A percentile compares a stretch with the other conserved stretches of the same genome.
Evolutionary conservation across 1,140 invertebrate genomes (phyloP).

Genomic region (Linepithema humile): DNA sequence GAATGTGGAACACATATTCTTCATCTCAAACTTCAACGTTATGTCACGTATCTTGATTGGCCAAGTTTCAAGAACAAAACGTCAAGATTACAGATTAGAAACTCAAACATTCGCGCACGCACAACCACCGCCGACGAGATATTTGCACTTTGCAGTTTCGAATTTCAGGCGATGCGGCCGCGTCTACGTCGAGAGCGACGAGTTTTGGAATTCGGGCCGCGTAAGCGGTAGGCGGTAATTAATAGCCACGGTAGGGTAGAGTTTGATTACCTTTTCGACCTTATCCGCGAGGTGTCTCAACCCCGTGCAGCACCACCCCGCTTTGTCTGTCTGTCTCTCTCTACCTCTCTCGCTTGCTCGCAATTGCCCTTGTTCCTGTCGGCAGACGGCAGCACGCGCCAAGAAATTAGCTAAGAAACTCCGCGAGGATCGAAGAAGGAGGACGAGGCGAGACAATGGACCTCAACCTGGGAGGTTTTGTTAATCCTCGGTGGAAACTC

Average conservation of each 20-base stretch:
- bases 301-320: neutral
- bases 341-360: neutral
- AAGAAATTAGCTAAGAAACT: constrained; percentile 72
- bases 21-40: neutral
- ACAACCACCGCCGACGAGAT: constrained; percentile 26
- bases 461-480: constrained; percentile 63
- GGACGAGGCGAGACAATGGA: constrained; percentile 64
- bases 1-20: neutral
- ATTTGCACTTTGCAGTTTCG: constrained; percentile 43
- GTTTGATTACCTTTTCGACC: constrained; percentile 74
- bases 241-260: constrained; percentile 67
- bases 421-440: constrained; percentile 53
- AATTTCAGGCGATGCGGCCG: constrained; percentile 55
- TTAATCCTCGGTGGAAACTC: constrained; percentile 65
- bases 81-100: constrained; percentile 62
- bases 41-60: neutral
- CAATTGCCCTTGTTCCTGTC: constrained; percentile 46
- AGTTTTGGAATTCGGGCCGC: constrained; percentile 70
- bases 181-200: neutral
- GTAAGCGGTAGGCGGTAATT: constrained; percentile 69
- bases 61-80: constrained; percentile 35
- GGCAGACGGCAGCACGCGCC: constrained; percentile 56
- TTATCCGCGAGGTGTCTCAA: constrained; percentile 57
- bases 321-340: constrained; percentile 1
- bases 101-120: constrained; percentile 59